These are phyloP conservation scores for Drosophila nr. perissopoda DNA, from an alignment of 2,888 invertebrate species.

Conservation along the genomic window DNA sequence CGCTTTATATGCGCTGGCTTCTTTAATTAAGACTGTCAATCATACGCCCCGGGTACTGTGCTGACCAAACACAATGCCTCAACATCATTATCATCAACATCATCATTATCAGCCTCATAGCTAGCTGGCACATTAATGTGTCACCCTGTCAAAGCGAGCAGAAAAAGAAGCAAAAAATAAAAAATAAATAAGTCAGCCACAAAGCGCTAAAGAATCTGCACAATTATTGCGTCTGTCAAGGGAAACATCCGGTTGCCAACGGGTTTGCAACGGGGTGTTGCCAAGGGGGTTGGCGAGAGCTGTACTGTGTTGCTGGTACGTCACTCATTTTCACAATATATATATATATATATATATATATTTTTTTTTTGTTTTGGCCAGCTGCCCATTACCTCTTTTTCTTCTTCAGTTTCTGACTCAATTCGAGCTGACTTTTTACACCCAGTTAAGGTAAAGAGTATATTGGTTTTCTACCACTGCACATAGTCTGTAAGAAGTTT, in stretches of 20 bases:
- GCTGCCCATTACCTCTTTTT: conserved; percentile 35
- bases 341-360: background rate
- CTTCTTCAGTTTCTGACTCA: conserved; percentile 12
- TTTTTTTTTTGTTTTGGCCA: conserved; percentile 44
- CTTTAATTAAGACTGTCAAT: conserved; percentile 73
- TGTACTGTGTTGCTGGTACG: conserved; percentile 36
- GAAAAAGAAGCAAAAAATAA: conserved; percentile 14
- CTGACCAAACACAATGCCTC: conserved; percentile 30
- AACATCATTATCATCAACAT: conserved; percentile 10
- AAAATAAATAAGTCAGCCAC: conserved; percentile 28
- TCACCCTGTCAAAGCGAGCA: conserved; percentile 66
- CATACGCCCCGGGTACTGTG: conserved; percentile 49
- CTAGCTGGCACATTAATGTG: conserved; percentile 69
- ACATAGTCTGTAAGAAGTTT: too few relatives aligned
- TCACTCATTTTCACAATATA: conserved; percentile 70
- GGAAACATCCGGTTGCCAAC: conserved; percentile 19
- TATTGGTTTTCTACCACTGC: background rate
- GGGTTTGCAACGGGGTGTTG: background rate
- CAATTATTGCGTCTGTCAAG: conserved; percentile 72
- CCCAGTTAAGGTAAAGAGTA: background rate
- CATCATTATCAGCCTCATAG: conserved; percentile 15
- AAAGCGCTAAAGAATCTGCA: conserved; percentile 57
- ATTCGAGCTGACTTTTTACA: background rate
- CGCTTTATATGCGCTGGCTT: conserved; percentile 26
- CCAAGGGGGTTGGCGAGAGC: background rate